Evolutionary conservation across 2,888 invertebrate genomes (phyloP).

Genomic region (Oxystoma pomonae): DNA sequence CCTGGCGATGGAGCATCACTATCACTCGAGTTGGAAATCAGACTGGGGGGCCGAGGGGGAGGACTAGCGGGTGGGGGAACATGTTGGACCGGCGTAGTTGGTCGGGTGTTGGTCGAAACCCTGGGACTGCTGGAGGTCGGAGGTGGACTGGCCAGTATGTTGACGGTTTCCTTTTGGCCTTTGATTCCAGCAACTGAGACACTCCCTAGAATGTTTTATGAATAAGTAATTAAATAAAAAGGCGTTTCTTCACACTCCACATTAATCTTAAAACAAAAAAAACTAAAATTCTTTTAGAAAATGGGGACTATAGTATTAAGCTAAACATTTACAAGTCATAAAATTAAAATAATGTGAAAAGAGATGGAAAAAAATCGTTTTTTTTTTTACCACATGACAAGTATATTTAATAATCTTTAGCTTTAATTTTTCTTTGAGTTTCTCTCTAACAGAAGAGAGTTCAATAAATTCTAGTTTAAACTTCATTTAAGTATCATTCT

Average conservation of each 20-base stretch:
- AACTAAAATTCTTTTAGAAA: neutral
- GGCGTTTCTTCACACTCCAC: conserved; percentile 14
- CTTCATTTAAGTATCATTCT: too few relatives aligned
- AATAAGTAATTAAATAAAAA: too few relatives aligned
- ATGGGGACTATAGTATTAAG: neutral
- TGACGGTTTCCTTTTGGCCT: conserved; percentile 41
- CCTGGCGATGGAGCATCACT: conserved; percentile 65
- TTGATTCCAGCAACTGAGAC: conserved; percentile 47
- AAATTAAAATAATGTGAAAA: too few relatives aligned
- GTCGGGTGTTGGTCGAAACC: conserved; percentile 26
- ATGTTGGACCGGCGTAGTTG: conserved; percentile 40
- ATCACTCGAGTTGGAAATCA: conserved; percentile 72
- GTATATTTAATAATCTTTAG: too few relatives aligned
- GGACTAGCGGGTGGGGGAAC: conserved; percentile 58
- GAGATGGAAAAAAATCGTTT: too few relatives aligned
- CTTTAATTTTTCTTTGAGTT: too few relatives aligned
- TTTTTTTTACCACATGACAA: too few relatives aligned
- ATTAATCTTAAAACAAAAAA: neutral
- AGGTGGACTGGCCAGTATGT: conserved; percentile 40
- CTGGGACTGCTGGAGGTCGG: conserved; percentile 47
- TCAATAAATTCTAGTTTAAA: too few relatives aligned
- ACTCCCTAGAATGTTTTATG: conserved; percentile 30
- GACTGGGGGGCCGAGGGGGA: conserved; percentile 66
- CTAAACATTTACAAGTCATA: too few relatives aligned
- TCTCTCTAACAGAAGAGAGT: too few relatives aligned